Evolutionary conservation across 2,888 invertebrate genomes (phyloP).

Genomic region (Plebejus melissa): DNA sequence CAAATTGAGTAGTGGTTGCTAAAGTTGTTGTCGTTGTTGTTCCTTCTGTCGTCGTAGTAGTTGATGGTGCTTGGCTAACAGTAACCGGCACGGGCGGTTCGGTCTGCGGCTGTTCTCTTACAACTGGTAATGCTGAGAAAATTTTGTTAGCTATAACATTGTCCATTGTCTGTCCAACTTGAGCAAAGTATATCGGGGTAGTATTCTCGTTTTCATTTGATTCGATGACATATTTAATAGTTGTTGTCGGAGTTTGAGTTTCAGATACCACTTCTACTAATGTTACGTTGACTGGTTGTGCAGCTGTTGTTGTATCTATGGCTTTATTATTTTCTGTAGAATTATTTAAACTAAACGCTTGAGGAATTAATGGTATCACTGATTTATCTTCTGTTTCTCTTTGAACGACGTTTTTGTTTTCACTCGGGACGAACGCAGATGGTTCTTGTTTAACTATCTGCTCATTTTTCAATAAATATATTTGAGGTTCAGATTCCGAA

Average conservation of each 20-base stretch:
- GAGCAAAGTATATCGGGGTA: slow-evolving; percentile 70
- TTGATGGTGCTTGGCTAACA: slow-evolving; percentile 60
- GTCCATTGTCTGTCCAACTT: slow-evolving; percentile 64
- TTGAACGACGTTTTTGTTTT: slow-evolving; percentile 58
- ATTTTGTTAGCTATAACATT: slow-evolving; percentile 63
- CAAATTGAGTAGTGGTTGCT: slow-evolving; percentile 27
- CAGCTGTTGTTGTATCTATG: slow-evolving; percentile 46
- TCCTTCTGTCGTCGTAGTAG: slow-evolving; percentile 49
- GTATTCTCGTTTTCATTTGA: slow-evolving; percentile 51
- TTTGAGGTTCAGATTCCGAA: slow-evolving; percentile 42
- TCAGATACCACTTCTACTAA: slow-evolving; percentile 49
- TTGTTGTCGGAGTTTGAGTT: slow-evolving; percentile 54
- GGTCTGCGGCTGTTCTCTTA: slow-evolving; percentile 77
- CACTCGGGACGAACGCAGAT: slow-evolving; percentile 48
- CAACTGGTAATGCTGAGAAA: slow-evolving; percentile 81
- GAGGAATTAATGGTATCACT: slow-evolving; percentile 54
- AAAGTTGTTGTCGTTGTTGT: slow-evolving; percentile 38
- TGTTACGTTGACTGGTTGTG: slow-evolving; percentile 51
- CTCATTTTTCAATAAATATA: slow-evolving; percentile 57
- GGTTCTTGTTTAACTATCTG: slow-evolving; percentile 50
- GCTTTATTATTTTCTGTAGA: slow-evolving; percentile 47
- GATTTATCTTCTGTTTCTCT: slow-evolving; percentile 63
- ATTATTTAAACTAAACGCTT: slow-evolving; percentile 48
- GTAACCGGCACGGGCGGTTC: slow-evolving; percentile 45
- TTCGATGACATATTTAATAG: slow-evolving; percentile 55